Conservation (phyloP, 2,113 vertebrate species). For the Colaptes auratus region DNA sequence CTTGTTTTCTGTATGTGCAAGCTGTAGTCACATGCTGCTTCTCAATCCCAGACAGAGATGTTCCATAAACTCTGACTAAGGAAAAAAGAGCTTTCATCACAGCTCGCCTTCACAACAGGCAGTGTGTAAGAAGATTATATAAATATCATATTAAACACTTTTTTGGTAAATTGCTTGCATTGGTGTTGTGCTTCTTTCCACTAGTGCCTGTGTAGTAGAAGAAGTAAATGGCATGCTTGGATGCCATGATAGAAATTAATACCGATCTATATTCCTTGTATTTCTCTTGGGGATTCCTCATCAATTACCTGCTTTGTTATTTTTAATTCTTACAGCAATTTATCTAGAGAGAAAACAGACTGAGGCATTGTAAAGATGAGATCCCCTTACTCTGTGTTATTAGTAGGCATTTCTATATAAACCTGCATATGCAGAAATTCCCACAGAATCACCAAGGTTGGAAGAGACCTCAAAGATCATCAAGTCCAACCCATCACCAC, state of each 20-base stretch:
- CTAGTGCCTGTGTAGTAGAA: not conserved
- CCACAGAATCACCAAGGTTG: too few species aligned
- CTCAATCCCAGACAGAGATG: not conserved
- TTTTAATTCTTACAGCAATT: not conserved
- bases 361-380: not conserved
- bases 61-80: conserved; percentile 36
- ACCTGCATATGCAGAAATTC: not conserved
- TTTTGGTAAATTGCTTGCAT: not conserved
- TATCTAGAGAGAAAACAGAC: not conserved
- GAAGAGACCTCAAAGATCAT: too few species aligned
- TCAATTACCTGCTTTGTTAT: not conserved
- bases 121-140: not conserved
- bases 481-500: too few species aligned
- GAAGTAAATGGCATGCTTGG: not conserved
- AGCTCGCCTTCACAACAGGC: not conserved
- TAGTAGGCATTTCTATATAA: not conserved
- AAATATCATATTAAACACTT: conserved; percentile 16
- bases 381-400: not conserved
- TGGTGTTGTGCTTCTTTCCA: not conserved
- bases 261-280: not conserved
- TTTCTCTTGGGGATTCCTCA: not conserved
- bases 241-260: not conserved
- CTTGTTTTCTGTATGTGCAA: not conserved
- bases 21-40: conserved; percentile 38
- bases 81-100: not conserved